These are phyloP conservation scores for Coluber constrictor DNA, from an alignment of 2,797 vertebrate species.

Conservation along the genomic window DNA sequence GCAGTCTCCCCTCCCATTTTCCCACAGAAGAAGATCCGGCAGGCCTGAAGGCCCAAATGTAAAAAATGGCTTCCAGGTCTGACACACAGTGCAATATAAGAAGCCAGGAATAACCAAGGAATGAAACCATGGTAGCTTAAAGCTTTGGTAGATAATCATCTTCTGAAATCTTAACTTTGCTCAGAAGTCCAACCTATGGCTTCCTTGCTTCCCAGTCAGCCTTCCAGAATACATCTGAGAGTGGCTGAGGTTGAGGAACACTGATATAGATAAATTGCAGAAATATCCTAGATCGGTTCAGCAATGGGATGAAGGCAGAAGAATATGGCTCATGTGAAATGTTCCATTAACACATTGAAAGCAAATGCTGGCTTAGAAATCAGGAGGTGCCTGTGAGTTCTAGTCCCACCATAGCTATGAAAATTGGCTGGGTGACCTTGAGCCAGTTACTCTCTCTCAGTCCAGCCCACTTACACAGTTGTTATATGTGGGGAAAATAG, in stretches of 20 bases:
- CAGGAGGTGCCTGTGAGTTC: background rate
- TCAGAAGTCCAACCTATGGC: background rate
- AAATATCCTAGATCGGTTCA: background rate
- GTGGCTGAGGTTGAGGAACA: background rate
- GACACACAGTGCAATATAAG: background rate
- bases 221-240: background rate
- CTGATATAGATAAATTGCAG: background rate
- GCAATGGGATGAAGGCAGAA: background rate
- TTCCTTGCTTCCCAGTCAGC: background rate
- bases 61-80: no score
- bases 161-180: background rate
- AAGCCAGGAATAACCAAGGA: background rate
- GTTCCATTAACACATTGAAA: background rate
- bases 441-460: background rate
- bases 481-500: background rate
- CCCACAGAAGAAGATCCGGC: no score
- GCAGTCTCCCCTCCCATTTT: no score
- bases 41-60: no score
- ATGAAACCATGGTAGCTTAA: background rate
- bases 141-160: background rate
- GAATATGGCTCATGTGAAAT: background rate
- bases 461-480: rapidly evolving
- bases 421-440: background rate
- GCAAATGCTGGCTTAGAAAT: background rate
- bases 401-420: background rate